Conservation (phyloP, 2,888 invertebrate genomes). For the Timema cristinae region DNA sequence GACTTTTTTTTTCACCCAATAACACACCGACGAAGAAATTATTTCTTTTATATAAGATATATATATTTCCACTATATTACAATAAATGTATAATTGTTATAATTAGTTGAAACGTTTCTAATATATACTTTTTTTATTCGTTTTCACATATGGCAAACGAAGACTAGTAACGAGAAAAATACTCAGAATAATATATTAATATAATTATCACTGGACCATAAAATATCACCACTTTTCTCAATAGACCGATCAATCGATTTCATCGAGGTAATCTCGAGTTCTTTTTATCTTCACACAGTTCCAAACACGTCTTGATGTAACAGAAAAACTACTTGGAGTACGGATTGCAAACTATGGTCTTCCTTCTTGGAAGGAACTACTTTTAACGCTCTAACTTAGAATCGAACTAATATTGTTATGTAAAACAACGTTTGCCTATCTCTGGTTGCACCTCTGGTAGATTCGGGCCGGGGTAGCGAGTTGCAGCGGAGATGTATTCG, state of each 20-base stretch:
- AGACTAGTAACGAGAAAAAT: slow-evolving; percentile 35
- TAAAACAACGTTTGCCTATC: too few relatives aligned
- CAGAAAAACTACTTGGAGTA: slow-evolving; percentile 23
- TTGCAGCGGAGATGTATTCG: too few relatives aligned
- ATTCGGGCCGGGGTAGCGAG: too few relatives aligned
- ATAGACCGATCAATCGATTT: slow-evolving; percentile 19
- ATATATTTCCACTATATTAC: slow-evolving; percentile 7
- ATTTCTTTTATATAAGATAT: background rate
- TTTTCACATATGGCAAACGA: slow-evolving; percentile 33
- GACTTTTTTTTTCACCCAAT: too few relatives aligned
- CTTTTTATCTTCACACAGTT: slow-evolving; percentile 16
- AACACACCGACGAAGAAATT: too few relatives aligned
- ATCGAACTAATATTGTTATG: too few relatives aligned
- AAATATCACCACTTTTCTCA: slow-evolving; percentile 32
- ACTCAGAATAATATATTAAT: slow-evolving; percentile 27
- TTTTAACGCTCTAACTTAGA: too few relatives aligned
- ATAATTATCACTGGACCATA: slow-evolving; percentile 34
- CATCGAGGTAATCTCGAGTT: slow-evolving; percentile 21
- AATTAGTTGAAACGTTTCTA: slow-evolving; percentile 29
- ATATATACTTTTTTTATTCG: slow-evolving; percentile 29
- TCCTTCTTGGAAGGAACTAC: slow-evolving; percentile 26
- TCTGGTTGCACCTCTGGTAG: too few relatives aligned
- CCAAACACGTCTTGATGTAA: slow-evolving; percentile 18
- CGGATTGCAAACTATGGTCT: slow-evolving; percentile 13
- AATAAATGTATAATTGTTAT: slow-evolving; percentile 17